These are phyloP conservation scores for Sinodicranocentrus sp. DNA, from an alignment of 2,888 invertebrate species.

Conservation along the genomic window DNA sequence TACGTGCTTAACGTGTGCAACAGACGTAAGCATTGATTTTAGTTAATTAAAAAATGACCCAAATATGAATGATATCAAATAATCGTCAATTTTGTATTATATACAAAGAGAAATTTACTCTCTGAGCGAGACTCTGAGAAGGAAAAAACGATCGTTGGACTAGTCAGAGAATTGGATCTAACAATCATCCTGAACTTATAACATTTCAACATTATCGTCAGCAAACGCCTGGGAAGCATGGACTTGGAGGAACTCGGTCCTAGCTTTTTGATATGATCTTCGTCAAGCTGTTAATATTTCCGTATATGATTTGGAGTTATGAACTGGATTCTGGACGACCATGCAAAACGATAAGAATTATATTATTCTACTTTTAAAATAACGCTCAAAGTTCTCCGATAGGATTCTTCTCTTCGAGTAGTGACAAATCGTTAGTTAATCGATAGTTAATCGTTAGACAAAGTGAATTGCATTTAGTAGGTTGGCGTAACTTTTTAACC, in stretches of 20 bases:
- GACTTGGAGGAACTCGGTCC: slow-evolving; percentile 74
- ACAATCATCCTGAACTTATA: slow-evolving; percentile 73
- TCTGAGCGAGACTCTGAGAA: slow-evolving; percentile 61
- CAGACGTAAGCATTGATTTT: slow-evolving; percentile 78
- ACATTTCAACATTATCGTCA: slow-evolving; percentile 74
- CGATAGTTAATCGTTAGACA: too few relatives aligned
- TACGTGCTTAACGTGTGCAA: slow-evolving; percentile 82
- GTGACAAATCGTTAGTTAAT: slow-evolving; percentile 79
- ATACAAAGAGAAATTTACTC: slow-evolving; percentile 67
- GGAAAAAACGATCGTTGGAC: slow-evolving; percentile 59
- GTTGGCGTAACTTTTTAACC: too few relatives aligned
- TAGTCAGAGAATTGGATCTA: slow-evolving; percentile 66
- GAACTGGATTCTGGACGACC: slow-evolving; percentile 85
- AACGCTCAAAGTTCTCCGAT: slow-evolving; percentile 89
- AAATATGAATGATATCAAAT: not conserved
- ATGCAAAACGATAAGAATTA: slow-evolving; percentile 90
- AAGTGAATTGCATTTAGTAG: too few relatives aligned
- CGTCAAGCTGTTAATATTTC: slow-evolving; percentile 78
- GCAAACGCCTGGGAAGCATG: slow-evolving; percentile 67
- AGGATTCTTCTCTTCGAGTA: slow-evolving; percentile 86
- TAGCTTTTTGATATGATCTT: slow-evolving; percentile 72
- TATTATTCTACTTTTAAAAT: slow-evolving; percentile 89
- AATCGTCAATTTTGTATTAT: slow-evolving; percentile 6
- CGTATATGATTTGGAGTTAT: slow-evolving; percentile 85
- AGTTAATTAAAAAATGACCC: not conserved